A percentile compares a stretch with the other conserved stretches of the same genome.
Conservation (phyloP, 2,888 invertebrate genomes). For the Lissonota sp. region DNA sequence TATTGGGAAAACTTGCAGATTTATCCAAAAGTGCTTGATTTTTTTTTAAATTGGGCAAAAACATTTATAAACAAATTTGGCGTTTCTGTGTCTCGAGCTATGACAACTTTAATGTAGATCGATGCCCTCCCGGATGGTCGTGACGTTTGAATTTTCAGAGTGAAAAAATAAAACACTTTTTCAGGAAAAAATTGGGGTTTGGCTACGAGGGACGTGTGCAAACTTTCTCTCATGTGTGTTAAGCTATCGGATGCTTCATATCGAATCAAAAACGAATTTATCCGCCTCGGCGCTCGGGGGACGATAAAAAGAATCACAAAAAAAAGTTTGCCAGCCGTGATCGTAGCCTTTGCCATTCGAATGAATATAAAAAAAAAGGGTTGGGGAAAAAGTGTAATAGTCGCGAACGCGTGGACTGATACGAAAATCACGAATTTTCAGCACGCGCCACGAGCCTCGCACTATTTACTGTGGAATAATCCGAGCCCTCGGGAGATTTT, state of each 20-base stretch:
- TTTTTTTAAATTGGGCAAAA: no score
- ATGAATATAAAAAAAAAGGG: not conserved
- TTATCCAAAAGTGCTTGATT: no score
- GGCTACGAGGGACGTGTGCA: not conserved
- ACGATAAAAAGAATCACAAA: not conserved
- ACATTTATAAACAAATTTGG: no score
- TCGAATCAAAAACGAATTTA: conserved; percentile 37
- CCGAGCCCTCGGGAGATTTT: not conserved
- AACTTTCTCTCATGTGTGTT: conserved; percentile 8
- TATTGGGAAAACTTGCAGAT: no score
- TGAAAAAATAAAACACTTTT: not conserved
- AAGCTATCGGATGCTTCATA: conserved; percentile 26
- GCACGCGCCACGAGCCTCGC: not conserved
- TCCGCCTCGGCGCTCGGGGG: not conserved
- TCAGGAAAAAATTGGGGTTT: not conserved
- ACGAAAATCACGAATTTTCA: not conserved
- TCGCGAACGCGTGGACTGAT: not conserved
- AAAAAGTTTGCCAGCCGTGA: conserved; percentile 5
- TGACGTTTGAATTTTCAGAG: not conserved
- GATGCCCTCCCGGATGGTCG: not conserved
- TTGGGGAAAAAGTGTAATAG: not conserved
- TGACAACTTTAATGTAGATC: not conserved
- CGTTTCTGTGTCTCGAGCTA: no score
- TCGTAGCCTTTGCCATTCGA: conserved; percentile 3
- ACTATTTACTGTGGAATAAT: not conserved